Evolutionary conservation across 2,797 vertebrate genomes (phyloP).

Genomic region (Epinephelus malabaricus): DNA sequence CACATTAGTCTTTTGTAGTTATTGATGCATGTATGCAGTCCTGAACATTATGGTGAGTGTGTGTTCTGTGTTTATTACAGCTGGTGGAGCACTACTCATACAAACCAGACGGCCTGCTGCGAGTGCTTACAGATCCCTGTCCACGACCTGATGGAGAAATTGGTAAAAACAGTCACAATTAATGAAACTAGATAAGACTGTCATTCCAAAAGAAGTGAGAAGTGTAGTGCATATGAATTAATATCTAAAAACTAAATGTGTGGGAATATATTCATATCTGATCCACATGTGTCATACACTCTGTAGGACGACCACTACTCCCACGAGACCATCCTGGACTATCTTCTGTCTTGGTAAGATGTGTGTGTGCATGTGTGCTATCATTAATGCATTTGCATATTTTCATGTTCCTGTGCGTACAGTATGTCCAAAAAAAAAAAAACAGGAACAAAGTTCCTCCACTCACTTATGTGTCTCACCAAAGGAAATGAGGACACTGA

Average conservation of each 20-base stretch:
- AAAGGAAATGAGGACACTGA: background rate
- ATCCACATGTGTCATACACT: constrained; percentile 2
- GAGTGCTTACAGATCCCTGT: constrained; percentile 92
- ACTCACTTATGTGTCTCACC: background rate
- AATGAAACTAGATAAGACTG: background rate
- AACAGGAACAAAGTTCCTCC: background rate
- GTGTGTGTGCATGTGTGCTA: background rate
- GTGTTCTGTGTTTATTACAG: constrained; percentile 72
- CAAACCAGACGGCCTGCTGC: constrained; percentile 94
- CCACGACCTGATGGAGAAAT: constrained; percentile 73
- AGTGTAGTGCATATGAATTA: background rate
- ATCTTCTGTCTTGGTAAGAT: constrained; percentile 46
- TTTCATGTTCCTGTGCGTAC: background rate
- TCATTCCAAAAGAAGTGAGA: background rate
- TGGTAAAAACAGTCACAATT: constrained; percentile 44
- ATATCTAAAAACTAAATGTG: background rate
- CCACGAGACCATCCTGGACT: constrained; percentile 60
- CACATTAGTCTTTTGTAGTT: too few relatives aligned
- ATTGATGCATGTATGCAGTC: background rate
- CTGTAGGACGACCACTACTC: constrained; percentile 48
- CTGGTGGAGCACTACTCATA: constrained; percentile 98
- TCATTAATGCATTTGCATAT: background rate
- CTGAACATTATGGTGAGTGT: background rate
- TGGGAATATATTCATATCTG: background rate
- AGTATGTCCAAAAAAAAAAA: background rate